These are phyloP conservation scores for Chondrosia reniformis DNA, from an alignment of 37 sponge, comb jelly and placozoan genomes.

Conservation along the genomic window DNA sequence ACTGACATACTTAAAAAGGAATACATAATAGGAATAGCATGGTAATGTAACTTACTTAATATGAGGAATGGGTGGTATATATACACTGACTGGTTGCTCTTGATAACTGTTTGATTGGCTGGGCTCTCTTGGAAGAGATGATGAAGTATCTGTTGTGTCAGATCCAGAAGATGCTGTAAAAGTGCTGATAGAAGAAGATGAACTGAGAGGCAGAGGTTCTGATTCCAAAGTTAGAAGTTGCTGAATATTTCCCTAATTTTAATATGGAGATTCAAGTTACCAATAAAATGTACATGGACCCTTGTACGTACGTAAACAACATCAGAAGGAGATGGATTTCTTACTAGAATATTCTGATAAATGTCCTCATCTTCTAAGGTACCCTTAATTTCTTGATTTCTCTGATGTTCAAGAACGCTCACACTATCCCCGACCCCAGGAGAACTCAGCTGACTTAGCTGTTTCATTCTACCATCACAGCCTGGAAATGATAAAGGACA, in stretches of 20 bases:
- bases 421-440: constrained; percentile 13
- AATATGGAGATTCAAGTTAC: neutral
- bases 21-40: too few relatives aligned
- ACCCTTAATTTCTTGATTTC: neutral
- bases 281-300: neutral
- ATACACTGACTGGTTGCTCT: too few relatives aligned
- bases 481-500: neutral
- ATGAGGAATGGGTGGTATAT: too few relatives aligned
- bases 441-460: constrained; percentile 6
- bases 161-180: too few relatives aligned
- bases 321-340: neutral
- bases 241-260: neutral
- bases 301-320: neutral
- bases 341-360: neutral
- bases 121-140: too few relatives aligned
- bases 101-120: too few relatives aligned
- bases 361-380: neutral
- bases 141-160: too few relatives aligned
- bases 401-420: neutral
- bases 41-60: too few relatives aligned
- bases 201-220: neutral
- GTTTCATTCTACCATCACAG: neutral
- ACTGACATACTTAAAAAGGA: too few relatives aligned
- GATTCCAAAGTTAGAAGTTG: neutral
- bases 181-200: too few relatives aligned